A percentile compares a stretch with the other conserved stretches of the same genome.
phyloP scores from a whole-genome alignment of 2,113 vertebrate species.

The Trachemys scripta region DNA sequence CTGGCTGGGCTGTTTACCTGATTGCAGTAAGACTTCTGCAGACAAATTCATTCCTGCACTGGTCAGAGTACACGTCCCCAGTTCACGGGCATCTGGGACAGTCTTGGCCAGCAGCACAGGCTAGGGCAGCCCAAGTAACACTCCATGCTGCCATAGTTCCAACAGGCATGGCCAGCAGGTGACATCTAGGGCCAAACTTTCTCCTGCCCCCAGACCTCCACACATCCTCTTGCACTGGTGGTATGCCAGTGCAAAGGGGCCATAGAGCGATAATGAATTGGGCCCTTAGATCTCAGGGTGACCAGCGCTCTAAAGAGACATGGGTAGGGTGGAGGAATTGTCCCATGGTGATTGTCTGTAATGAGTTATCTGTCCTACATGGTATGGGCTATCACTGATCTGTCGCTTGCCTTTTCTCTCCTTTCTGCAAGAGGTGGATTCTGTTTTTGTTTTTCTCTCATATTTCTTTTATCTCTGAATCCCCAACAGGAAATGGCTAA shows the following conservation, averaged over 20 bases:
- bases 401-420: background rate
- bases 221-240: background rate
- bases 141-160: background rate
- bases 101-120: background rate
- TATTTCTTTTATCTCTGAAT: slow-evolving; percentile 36
- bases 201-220: background rate
- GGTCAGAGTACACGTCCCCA: background rate
- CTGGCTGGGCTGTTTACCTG: background rate
- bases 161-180: background rate
- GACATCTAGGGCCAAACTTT: background rate
- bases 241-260: background rate
- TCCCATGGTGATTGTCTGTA: slow-evolving; percentile 10
- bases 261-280: background rate
- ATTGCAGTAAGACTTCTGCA: background rate
- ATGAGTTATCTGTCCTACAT: slow-evolving; percentile 12
- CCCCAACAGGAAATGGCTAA: slow-evolving; percentile 94
- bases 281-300: background rate
- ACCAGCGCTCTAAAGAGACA: background rate
- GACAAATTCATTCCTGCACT: background rate
- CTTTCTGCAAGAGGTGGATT: background rate
- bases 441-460: slow-evolving; percentile 16
- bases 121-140: background rate
- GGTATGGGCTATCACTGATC: background rate
- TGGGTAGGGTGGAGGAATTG: background rate
- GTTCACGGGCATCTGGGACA: background rate